Conservation (phyloP, 2,888 invertebrate species). For the Helobdella robusta region DNA sequence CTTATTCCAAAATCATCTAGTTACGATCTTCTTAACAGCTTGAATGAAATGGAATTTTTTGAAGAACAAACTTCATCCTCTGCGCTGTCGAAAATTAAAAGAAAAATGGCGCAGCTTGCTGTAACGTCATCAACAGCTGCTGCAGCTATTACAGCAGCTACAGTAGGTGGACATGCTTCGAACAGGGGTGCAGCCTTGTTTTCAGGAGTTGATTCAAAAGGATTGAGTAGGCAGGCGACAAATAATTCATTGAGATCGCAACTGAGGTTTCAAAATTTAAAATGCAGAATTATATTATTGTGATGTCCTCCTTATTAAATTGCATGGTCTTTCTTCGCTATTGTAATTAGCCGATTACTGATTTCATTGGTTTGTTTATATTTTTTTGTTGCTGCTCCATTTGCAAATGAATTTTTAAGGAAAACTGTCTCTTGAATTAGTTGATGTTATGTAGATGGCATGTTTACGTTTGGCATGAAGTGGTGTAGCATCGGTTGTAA, state of each 20-base stretch:
- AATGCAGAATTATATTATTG: conserved; percentile 32
- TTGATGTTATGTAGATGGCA: too few species aligned
- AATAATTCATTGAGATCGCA: conserved; percentile 30
- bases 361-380: too few species aligned
- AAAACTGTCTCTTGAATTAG: too few species aligned
- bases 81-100: conserved; percentile 14
- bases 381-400: too few species aligned
- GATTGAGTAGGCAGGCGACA: conserved; percentile 24
- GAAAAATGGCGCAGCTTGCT: conserved; percentile 11
- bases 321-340: background rate
- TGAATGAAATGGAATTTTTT: conserved; percentile 14
- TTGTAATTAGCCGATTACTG: too few species aligned
- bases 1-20: background rate
- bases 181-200: too few species aligned
- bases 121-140: background rate
- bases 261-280: conserved; percentile 32
- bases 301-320: conserved; percentile 12
- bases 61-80: conserved; percentile 2
- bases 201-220: background rate
- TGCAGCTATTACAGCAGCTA: background rate
- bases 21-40: background rate
- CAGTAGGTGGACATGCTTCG: background rate
- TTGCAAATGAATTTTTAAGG: too few species aligned
- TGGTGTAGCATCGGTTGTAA: too few species aligned
- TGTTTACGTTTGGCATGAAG: too few species aligned